phyloP scores from a whole-genome alignment of 2,797 vertebrate genomes.

The Eidolon dupreanum region DNA sequence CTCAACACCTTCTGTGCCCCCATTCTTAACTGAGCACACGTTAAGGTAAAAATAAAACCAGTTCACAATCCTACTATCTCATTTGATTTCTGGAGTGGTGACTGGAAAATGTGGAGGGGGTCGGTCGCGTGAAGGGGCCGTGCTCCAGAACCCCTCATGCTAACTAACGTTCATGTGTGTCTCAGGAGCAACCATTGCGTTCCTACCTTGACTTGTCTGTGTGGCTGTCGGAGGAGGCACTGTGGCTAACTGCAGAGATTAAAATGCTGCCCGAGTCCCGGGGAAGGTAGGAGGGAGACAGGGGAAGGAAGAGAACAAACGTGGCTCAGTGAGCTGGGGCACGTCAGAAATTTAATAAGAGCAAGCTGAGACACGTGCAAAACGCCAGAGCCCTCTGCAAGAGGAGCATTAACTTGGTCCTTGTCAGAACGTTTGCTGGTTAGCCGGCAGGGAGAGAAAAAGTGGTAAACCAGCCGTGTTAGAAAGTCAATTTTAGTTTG shows the following conservation, averaged over 20 bases:
- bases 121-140: not conserved
- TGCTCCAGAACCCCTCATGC: not conserved
- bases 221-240: not conserved
- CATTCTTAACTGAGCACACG: not conserved
- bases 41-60: not conserved
- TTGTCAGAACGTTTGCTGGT: constrained; percentile 9
- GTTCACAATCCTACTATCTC: not conserved
- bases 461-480: not conserved
- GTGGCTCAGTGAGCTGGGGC: constrained; percentile 57
- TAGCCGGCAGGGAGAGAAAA: not conserved
- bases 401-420: not conserved
- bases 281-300: constrained; percentile 27
- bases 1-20: not conserved
- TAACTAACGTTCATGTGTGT: not conserved
- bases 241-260: not conserved
- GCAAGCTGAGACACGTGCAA: constrained; percentile 62
- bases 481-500: not conserved
- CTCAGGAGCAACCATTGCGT: not conserved
- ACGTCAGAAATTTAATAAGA: constrained; percentile 61
- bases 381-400: not conserved
- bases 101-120: not conserved
- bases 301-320: constrained; percentile 15
- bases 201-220: not conserved
- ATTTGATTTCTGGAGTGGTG: not conserved
- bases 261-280: not conserved